phyloP scores from a whole-genome alignment of 2,113 vertebrate genomes.

The Prochilodus magdalenae region DNA sequence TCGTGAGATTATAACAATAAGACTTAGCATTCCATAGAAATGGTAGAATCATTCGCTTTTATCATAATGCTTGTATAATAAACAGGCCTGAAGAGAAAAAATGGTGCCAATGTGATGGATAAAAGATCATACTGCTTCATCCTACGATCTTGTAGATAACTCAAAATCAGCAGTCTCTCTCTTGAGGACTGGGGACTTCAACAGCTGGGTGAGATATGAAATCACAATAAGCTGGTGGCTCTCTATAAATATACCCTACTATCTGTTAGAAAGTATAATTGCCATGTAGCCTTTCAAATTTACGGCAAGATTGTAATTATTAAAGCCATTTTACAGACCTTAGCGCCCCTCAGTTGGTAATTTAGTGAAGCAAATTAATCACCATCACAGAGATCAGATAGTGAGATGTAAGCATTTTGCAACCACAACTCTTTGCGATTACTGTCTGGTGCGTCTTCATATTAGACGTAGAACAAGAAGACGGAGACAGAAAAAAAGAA shows the following conservation, averaged over 20 bases:
- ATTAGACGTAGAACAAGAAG: not conserved
- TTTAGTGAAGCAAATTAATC: constrained; percentile 42
- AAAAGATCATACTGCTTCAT: not conserved
- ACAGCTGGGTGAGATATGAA: not conserved
- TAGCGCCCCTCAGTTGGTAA: constrained; percentile 36
- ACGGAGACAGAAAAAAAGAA: constrained; percentile 4
- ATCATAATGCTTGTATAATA: not conserved
- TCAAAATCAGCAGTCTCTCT: not conserved
- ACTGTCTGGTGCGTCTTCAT: not conserved
- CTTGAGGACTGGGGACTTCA: not conserved
- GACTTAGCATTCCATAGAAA: too few relatives aligned
- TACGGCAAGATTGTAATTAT: constrained; percentile 49
- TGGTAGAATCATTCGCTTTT: too few relatives aligned
- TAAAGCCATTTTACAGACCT: constrained; percentile 30
- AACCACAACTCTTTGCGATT: not conserved
- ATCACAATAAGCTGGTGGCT: constrained; percentile 33
- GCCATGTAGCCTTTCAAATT: constrained; percentile 37
- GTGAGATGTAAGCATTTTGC: constrained; percentile 2
- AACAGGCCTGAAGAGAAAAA: not conserved
- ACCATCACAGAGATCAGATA: constrained; percentile 37
- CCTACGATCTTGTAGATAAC: not conserved
- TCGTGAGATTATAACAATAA: too few relatives aligned
- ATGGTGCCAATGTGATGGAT: not conserved
- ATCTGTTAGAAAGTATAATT: constrained; percentile 41
- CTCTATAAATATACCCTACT: constrained; percentile 43